phyloP scores from a whole-genome alignment of 2,797 vertebrate genomes.

The Rhyacichthys aspro region DNA sequence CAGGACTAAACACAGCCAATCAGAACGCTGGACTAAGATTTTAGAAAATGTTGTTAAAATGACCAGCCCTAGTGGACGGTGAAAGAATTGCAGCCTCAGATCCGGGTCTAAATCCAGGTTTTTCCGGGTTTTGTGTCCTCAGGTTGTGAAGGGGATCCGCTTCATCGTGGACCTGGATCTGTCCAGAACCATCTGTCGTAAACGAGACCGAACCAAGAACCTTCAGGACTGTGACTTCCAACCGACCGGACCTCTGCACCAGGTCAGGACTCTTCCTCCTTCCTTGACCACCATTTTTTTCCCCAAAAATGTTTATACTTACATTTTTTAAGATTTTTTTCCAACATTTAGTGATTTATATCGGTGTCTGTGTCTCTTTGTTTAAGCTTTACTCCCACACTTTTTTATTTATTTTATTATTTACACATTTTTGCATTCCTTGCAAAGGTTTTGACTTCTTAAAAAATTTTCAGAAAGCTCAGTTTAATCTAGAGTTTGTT shows the following conservation, averaged over 20 bases:
- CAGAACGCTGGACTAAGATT: too few relatives aligned
- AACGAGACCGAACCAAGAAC: conserved; percentile 59
- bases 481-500: neutral
- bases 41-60: neutral
- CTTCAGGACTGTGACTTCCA: conserved; percentile 84
- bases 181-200: conserved; percentile 84
- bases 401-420: too few relatives aligned
- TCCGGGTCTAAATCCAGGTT: neutral
- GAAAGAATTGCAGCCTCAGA: too few relatives aligned
- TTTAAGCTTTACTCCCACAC: too few relatives aligned
- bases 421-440: neutral
- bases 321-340: too few relatives aligned
- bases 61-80: neutral
- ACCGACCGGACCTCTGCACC: conserved; percentile 68
- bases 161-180: conserved; percentile 83
- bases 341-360: too few relatives aligned
- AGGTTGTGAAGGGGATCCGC: conserved; percentile 88
- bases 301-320: too few relatives aligned
- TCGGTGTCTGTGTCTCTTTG: too few relatives aligned
- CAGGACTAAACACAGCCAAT: too few relatives aligned
- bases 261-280: conserved; percentile 63
- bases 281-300: too few relatives aligned
- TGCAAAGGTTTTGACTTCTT: neutral
- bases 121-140: conserved; percentile 19
- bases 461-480: neutral